Base-by-base conservation (phyloP, 2,113 vertebrate genomes). In the Catharus bicknelli region DNA sequence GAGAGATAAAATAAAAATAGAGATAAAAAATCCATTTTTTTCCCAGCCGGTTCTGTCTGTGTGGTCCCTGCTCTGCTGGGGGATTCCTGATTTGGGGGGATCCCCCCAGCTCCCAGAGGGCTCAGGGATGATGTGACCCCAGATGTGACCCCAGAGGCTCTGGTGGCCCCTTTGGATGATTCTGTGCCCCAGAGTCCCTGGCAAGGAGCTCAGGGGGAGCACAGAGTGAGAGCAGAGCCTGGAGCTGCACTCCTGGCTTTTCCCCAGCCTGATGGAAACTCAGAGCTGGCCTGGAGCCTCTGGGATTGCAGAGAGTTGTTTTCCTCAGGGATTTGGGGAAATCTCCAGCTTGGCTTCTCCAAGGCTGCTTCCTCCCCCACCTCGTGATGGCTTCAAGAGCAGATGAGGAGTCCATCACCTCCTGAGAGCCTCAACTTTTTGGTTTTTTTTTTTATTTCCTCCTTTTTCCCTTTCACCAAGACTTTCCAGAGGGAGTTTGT, bases 251-350 rank as follows among this genome's bases (percentile, higher is more conserved):
- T 3, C 30, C 32, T 90, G 88, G 92, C 92, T 70, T 25, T 32
- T 20, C 5, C 83, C 53, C 93, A 93, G 91, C 14, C 89, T 89
- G 20, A 82, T 84, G 91, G 88, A 67, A 59, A 42, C 63, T 38
- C 68, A 58, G 80, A 5, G 67, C 90, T 85, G 93, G 90, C 83
- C 67, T 55, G 34, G 32, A 93, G 79, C 59, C 81, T 69, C 78
- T 70, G 79, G 72, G 79, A 77, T 93, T 8, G 88, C 88, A 90
- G 90, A 43, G 88, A 63, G 7, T 70, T 95, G 48, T 90, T 94
- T 67, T 86, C 92, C 93, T 88, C 7, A 0, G 83, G 76, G 95
- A 63, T 12, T 63, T 59, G 88, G 77, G 90, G 88, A 88, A 73
- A 74, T 90, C 90, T 94, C 93, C 76, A 86, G 45, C 62, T 73